Evolutionary conservation across 2,888 invertebrate species (phyloP).

Genomic region (Pterostichus madidus): DNA sequence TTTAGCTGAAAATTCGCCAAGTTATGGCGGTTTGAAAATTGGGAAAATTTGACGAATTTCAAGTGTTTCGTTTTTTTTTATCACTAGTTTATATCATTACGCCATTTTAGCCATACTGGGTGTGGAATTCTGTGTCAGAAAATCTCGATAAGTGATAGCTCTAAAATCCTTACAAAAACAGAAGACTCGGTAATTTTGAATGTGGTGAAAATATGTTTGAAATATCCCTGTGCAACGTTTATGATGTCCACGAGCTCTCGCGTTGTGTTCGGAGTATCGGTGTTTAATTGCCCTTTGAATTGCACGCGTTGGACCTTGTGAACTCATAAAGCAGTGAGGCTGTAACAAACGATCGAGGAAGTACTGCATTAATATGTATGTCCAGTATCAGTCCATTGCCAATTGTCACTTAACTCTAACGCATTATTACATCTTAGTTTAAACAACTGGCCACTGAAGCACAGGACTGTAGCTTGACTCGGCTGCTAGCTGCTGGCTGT

Average conservation of each 20-base stretch:
- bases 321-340: constrained; percentile 58
- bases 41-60: no score
- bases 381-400: constrained; percentile 66
- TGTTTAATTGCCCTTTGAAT: constrained; percentile 46
- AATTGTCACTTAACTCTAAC: constrained; percentile 71
- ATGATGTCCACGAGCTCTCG: constrained; percentile 10
- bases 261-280: constrained; percentile 5
- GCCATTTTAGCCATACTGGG: no score
- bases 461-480: constrained; percentile 65
- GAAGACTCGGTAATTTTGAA: no score
- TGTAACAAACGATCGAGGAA: constrained; percentile 70
- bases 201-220: no score
- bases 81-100: no score
- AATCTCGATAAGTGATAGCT: no score
- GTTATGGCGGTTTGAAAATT: no score
- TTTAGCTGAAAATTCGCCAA: no score
- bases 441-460: constrained; percentile 66
- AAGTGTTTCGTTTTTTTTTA: no score
- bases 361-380: constrained; percentile 72
- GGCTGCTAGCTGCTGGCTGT: neutral
- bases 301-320: constrained; percentile 63
- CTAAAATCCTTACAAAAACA: no score
- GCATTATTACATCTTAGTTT: constrained; percentile 70
- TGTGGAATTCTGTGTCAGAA: no score
- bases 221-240: no score